Conservation (phyloP, 1,140 invertebrate species). For the Aphelenchoides besseyi region DNA sequence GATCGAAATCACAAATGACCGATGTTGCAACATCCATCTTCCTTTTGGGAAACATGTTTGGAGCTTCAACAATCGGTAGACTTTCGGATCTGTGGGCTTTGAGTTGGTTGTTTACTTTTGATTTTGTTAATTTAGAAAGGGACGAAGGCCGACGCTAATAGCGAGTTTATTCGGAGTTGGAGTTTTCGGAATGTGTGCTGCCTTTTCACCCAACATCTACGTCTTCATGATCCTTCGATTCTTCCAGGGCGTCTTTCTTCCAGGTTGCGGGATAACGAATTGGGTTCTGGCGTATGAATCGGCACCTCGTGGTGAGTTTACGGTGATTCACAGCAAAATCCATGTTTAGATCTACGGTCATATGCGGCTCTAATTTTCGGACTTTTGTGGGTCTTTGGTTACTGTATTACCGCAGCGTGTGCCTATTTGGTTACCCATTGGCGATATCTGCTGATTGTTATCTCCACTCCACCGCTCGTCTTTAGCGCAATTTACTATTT, state of each 20-base stretch:
- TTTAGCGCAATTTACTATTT: constrained; percentile 36
- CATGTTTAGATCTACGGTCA: constrained; percentile 29
- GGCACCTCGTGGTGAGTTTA: neutral
- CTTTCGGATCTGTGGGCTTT: constrained; percentile 19
- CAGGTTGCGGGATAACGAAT: constrained; percentile 34
- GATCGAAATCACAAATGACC: neutral
- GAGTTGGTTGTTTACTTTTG: neutral
- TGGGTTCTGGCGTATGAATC: constrained; percentile 54
- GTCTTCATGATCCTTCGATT: constrained; percentile 39
- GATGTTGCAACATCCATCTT: neutral
- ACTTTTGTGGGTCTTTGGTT: constrained; percentile 51
- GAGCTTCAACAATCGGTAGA: neutral
- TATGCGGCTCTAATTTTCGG: constrained; percentile 51
- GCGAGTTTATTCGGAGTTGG: constrained; percentile 17
- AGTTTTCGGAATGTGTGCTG: constrained; percentile 4
- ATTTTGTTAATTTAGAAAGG: constrained; percentile 4
- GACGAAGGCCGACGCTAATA: constrained; percentile 5
- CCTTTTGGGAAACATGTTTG: constrained; percentile 7
- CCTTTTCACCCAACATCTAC: constrained; percentile 34
- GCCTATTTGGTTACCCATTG: constrained; percentile 39
- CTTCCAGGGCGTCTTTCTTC: constrained; percentile 34
- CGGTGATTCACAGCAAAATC: constrained; percentile 15
- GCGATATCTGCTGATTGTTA: constrained; percentile 31
- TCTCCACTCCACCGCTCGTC: constrained; percentile 29
- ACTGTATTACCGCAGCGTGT: constrained; percentile 35